Conservation (phyloP, 2,888 invertebrate genomes). For the Therioaphis trifolii region DNA sequence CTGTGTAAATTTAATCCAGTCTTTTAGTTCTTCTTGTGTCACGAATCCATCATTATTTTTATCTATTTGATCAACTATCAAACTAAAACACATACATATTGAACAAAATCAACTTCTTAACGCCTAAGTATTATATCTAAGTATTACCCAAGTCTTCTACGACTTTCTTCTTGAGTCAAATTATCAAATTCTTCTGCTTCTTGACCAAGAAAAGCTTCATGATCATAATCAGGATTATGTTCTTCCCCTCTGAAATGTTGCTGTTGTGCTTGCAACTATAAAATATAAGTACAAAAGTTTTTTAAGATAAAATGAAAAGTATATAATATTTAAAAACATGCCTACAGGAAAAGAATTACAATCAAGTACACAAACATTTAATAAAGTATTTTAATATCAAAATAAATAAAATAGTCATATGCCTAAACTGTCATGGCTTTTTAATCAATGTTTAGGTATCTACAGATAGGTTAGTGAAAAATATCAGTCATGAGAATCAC, state of each 20-base stretch:
- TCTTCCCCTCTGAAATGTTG: slow-evolving; percentile 84
- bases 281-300: not conserved
- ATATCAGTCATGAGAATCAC: too few species aligned
- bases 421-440: too few species aligned
- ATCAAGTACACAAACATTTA: too few species aligned
- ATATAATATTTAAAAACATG: too few species aligned
- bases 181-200: slow-evolving; percentile 95
- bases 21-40: slow-evolving; percentile 87
- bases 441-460: too few species aligned
- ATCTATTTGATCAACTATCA: slow-evolving; percentile 95
- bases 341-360: not conserved
- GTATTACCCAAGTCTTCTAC: slow-evolving; percentile 81
- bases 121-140: not conserved
- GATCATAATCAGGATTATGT: slow-evolving; percentile 92
- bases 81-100: slow-evolving; percentile 71
- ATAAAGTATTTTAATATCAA: too few species aligned
- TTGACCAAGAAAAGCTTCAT: slow-evolving; percentile 96
- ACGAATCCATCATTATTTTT: slow-evolving; percentile 84
- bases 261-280: slow-evolving; percentile 66
- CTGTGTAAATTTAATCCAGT: slow-evolving; percentile 96
- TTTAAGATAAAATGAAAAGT: not conserved
- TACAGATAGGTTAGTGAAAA: too few species aligned
- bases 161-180: slow-evolving; percentile 93
- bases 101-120: not conserved
- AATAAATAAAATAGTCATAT: too few species aligned